Conservation (phyloP, 2,888 invertebrate species). For the Punctoribates punctum region DNA sequence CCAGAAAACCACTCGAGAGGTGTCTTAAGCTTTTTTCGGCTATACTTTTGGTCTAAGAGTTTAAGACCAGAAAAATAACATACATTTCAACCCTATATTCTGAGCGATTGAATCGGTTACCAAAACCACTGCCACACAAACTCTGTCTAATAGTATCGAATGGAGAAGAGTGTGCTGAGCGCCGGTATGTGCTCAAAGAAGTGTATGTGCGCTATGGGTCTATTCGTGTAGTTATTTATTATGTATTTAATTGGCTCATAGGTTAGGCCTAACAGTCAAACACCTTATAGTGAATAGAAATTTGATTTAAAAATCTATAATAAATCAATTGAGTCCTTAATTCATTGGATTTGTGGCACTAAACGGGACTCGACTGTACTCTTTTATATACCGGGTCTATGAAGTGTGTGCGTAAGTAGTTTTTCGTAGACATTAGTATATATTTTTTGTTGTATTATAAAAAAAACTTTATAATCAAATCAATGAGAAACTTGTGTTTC, state of each 20-base stretch:
- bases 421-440: not conserved
- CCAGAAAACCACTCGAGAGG: not conserved
- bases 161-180: too few species aligned
- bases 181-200: not conserved
- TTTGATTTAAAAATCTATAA: constrained; percentile 1
- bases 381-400: not conserved
- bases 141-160: not conserved
- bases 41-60: not conserved
- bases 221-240: constrained; percentile 4
- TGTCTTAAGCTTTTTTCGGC: constrained; percentile 17
- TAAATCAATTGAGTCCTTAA: too few species aligned
- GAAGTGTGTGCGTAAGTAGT: constrained; percentile 29
- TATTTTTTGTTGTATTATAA: not conserved
- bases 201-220: not conserved
- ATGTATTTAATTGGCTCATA: constrained; percentile 15
- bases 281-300: constrained; percentile 1
- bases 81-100: constrained; percentile 22
- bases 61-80: not conserved
- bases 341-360: too few species aligned
- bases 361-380: not conserved
- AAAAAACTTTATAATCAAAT: not conserved
- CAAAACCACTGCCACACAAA: constrained; percentile 1
- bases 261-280: constrained; percentile 1
- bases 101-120: constrained; percentile 18
- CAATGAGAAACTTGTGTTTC: not conserved